These are phyloP conservation scores for Poliocrania exsul DNA, from an alignment of 2,797 vertebrate genomes.

Conservation along the genomic window DNA sequence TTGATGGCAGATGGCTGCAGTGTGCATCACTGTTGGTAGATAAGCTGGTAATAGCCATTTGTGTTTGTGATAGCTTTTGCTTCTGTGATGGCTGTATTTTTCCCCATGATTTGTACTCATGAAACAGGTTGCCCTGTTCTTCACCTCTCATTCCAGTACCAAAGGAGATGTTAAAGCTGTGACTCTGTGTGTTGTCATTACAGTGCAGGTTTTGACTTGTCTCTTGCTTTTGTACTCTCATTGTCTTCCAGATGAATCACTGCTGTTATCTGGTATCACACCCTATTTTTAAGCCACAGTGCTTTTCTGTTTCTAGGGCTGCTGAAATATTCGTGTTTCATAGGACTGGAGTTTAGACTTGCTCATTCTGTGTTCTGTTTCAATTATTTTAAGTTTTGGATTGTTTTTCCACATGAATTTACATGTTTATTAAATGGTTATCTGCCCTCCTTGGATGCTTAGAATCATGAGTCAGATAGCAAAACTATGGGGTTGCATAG, in stretches of 20 bases:
- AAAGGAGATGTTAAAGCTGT: constrained; percentile 25
- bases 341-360: neutral
- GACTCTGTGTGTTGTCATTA: constrained; percentile 31
- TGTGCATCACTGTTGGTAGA: neutral
- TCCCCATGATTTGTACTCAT: neutral
- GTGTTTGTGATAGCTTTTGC: neutral
- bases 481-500: neutral
- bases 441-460: neutral
- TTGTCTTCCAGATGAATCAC: constrained; percentile 58
- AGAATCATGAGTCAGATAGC: neutral
- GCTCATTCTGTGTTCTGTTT: neutral
- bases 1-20: neutral
- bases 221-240: constrained; percentile 37
- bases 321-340: neutral
- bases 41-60: neutral
- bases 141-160: constrained; percentile 46
- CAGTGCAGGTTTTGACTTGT: constrained; percentile 54
- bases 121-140: constrained; percentile 35
- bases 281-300: constrained; percentile 45
- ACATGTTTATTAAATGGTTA: neutral
- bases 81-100: neutral
- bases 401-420: neutral
- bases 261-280: constrained; percentile 60
- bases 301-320: constrained; percentile 19
- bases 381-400: neutral